Percentiles rank a stretch among this genome's conserved stretches.
phyloP scores from a whole-genome alignment of 2,797 vertebrate genomes.

The Clarias pachynema region DNA sequence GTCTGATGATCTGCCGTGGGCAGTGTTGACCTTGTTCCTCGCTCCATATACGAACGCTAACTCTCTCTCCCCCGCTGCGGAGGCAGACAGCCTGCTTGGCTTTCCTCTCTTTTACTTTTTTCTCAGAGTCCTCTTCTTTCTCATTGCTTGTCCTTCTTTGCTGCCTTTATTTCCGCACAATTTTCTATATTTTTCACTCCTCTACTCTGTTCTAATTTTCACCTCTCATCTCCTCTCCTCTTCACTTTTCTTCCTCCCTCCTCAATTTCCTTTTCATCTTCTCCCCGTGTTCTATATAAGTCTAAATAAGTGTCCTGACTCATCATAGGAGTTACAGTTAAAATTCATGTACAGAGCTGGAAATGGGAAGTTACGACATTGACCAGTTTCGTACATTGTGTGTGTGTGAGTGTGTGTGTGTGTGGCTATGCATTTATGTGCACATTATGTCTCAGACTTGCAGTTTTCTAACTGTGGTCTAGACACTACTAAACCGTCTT shows the following conservation, averaged over 20 bases:
- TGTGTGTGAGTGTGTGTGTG: background rate
- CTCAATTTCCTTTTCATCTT: background rate
- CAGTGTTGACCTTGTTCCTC: conserved; percentile 39
- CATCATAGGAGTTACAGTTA: background rate
- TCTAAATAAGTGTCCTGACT: background rate
- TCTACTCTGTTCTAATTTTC: background rate
- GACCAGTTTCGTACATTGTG: background rate
- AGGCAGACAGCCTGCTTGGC: conserved; percentile 40
- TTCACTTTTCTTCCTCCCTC: background rate
- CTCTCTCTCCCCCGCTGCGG: conserved; percentile 49
- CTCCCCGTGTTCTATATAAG: background rate
- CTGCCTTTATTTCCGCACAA: background rate
- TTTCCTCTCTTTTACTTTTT: conserved; percentile 9
- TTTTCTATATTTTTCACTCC: background rate
- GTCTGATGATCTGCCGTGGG: conserved; percentile 43
- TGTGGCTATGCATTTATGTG: background rate
- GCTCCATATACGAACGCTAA: conserved; percentile 28
- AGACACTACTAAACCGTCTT: background rate
- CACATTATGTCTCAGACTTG: background rate
- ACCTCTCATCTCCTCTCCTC: background rate
- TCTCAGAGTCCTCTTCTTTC: conserved; percentile 15
- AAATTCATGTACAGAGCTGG: background rate
- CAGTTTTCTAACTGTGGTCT: background rate
- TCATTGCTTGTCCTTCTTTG: conserved; percentile 1
- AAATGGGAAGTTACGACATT: background rate